These are phyloP conservation scores for Rhagoletis zephyria DNA, from an alignment of 1,140 invertebrate genomes.

Conservation along the genomic window DNA sequence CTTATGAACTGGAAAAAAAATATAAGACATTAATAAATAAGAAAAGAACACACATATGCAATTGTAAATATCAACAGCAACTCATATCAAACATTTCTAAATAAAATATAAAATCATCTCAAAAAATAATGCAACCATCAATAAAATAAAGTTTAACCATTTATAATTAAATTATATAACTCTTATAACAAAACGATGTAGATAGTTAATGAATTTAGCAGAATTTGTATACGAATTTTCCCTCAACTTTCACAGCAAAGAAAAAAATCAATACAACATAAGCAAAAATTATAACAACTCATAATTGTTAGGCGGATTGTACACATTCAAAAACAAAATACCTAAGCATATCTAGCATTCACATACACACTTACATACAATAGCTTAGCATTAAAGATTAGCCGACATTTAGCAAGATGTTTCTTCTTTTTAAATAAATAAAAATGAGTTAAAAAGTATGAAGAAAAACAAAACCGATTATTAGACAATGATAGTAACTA, in stretches of 20 bases:
- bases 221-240: slow-evolving; percentile 48
- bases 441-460: not conserved
- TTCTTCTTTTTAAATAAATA: slow-evolving; percentile 4
- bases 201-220: slow-evolving; percentile 50
- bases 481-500: slow-evolving; percentile 29
- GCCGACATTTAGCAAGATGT: slow-evolving; percentile 26
- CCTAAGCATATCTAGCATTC: not conserved
- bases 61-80: not conserved
- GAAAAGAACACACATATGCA: not conserved
- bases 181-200: not conserved
- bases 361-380: not conserved
- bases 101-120: not conserved
- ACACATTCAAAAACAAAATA: no score
- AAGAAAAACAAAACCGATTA: slow-evolving; percentile 4
- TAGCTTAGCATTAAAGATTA: slow-evolving; percentile 14
- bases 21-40: not conserved
- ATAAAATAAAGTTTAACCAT: not conserved
- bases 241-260: slow-evolving; percentile 20
- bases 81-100: not conserved
- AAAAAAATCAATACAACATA: not conserved
- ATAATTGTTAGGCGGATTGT: not conserved
- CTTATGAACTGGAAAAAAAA: not conserved
- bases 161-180: no score
- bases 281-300: not conserved
- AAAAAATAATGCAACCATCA: not conserved